Percentiles rank a stretch among this genome's conserved stretches.
phyloP scores from a whole-genome alignment of 1,140 invertebrate species.

The Scaptomyza montana region DNA sequence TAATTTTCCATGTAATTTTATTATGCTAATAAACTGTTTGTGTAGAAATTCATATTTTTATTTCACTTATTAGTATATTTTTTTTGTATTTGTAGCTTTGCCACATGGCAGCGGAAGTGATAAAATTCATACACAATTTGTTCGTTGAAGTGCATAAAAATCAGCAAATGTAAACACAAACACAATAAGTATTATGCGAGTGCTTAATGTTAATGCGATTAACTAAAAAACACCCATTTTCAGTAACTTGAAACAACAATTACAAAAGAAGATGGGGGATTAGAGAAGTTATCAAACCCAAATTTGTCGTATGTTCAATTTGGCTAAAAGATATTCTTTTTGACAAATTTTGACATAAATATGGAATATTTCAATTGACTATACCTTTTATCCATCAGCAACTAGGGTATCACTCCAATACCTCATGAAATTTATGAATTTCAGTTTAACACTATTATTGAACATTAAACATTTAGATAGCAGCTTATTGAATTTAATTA shows the following conservation, averaged over 20 bases:
- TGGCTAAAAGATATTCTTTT: too few relatives aligned
- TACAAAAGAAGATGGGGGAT: too few relatives aligned
- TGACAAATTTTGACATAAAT: too few relatives aligned
- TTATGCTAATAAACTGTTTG: slow-evolving; percentile 45
- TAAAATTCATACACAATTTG: slow-evolving; percentile 56
- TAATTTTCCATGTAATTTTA: slow-evolving; percentile 26
- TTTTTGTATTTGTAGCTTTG: slow-evolving; percentile 23
- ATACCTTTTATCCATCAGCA: background rate
- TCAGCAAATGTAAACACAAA: slow-evolving; percentile 38
- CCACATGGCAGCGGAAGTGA: slow-evolving; percentile 43
- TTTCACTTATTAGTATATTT: slow-evolving; percentile 13
- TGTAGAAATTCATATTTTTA: slow-evolving; percentile 7
- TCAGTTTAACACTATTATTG: slow-evolving; percentile 26
- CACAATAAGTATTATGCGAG: background rate
- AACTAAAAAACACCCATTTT: background rate
- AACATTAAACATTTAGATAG: slow-evolving; percentile 29
- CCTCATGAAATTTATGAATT: slow-evolving; percentile 1
- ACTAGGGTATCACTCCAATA: slow-evolving; percentile 34
- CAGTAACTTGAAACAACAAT: background rate
- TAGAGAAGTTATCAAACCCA: too few relatives aligned
- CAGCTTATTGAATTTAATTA: slow-evolving; percentile 70
- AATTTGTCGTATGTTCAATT: too few relatives aligned
- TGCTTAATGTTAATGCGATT: background rate
- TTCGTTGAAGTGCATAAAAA: slow-evolving; percentile 45
- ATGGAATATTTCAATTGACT: background rate